Conservation (phyloP, 2,797 vertebrate species). For the Cyclopterus lumpus region DNA sequence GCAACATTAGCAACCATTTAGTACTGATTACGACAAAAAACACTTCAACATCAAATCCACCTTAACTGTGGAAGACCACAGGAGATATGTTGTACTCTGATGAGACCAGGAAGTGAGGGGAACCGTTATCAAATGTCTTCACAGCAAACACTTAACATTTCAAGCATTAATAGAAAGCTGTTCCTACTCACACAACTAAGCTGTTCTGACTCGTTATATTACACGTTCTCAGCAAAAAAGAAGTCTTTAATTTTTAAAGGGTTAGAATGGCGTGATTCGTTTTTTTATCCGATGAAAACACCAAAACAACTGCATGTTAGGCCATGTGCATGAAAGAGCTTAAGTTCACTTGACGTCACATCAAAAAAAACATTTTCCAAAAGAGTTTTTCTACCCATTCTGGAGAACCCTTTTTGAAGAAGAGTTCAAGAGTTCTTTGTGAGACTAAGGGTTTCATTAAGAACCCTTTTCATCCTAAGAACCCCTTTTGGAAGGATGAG, state of each 20-base stretch:
- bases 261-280: background rate
- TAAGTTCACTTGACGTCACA: background rate
- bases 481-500: background rate
- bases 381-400: too few relatives aligned
- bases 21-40: background rate
- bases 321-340: background rate
- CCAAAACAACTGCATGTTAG: background rate
- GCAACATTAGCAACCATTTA: background rate
- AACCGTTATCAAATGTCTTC: background rate
- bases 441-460: background rate
- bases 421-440: background rate
- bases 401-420: too few relatives aligned
- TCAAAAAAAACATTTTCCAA: background rate
- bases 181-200: background rate
- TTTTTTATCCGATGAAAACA: constrained; percentile 7
- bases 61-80: background rate
- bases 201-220: background rate
- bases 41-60: background rate
- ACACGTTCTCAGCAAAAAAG: constrained; percentile 3
- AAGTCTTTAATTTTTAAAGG: constrained; percentile 1
- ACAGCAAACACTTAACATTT: constrained; percentile 11
- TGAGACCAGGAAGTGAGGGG: background rate
- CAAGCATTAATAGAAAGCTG: background rate
- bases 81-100: background rate
- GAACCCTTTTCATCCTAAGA: background rate